Conservation (phyloP, 2,113 vertebrate genomes). For the Ailurus styani region DNA sequence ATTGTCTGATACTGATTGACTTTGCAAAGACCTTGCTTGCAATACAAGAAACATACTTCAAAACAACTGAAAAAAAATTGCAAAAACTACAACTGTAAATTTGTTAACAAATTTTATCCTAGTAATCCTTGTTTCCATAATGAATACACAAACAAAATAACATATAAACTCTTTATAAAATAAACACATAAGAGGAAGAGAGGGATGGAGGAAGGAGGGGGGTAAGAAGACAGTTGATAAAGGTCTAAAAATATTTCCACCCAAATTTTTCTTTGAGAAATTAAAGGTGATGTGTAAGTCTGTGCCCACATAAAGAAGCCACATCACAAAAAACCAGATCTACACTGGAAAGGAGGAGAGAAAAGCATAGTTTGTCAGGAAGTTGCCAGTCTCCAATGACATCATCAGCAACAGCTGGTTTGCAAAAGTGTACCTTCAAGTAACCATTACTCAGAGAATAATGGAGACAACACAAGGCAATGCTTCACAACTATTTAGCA, state of each 20-base stretch:
- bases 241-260: neutral
- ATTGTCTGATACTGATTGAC: neutral
- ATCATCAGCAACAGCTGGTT: neutral
- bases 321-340: neutral
- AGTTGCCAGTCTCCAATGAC: neutral
- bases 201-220: neutral
- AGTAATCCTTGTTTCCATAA: neutral
- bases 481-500: neutral
- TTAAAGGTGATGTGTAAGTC: neutral
- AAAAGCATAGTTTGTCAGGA: neutral
- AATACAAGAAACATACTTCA: neutral
- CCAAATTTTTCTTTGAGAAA: slow-evolving; percentile 38
- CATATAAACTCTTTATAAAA: slow-evolving; percentile 9
- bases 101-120: neutral
- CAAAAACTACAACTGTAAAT: neutral
- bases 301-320: neutral
- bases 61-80: slow-evolving; percentile 28
- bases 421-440: slow-evolving; percentile 14
- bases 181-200: neutral
- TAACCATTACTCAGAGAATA: slow-evolving; percentile 27
- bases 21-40: slow-evolving; percentile 22
- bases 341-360: neutral
- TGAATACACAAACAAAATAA: slow-evolving; percentile 5
- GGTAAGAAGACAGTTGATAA: neutral
- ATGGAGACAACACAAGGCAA: neutral